These are phyloP conservation scores for Falco cherrug DNA, from an alignment of 2,797 vertebrate genomes.

Conservation along the genomic window DNA sequence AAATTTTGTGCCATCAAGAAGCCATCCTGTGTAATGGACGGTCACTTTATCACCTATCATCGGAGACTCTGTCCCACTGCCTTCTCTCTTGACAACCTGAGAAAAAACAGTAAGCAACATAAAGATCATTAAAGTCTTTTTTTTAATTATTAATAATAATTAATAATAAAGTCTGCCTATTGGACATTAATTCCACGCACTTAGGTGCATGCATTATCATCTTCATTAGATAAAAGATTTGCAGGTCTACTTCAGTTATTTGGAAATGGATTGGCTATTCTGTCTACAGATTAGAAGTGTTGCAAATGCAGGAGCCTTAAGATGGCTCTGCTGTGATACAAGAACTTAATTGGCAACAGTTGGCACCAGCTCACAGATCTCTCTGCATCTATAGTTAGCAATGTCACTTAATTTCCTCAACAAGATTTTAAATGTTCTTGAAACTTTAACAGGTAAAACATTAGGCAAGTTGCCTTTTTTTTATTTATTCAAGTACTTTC, in stretches of 20 bases:
- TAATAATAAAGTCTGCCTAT: background rate
- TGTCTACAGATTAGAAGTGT: background rate
- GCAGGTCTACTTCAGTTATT: background rate
- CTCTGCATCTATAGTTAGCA: background rate
- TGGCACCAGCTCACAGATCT: background rate
- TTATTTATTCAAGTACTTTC: background rate
- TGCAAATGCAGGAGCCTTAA: conserved; percentile 11
- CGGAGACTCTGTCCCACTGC: conserved; percentile 85
- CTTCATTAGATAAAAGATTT: background rate
- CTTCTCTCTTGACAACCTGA: conserved; percentile 91
- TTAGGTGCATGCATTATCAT: accelerated
- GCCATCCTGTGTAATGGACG: conserved; percentile 94
- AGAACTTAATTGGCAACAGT: background rate
- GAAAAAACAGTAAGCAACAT: background rate
- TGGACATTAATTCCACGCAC: background rate
- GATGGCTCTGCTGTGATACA: background rate
- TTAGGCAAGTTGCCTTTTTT: background rate
- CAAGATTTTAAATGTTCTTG: background rate
- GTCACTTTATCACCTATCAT: conserved; percentile 96
- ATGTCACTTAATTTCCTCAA: background rate
- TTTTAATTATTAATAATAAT: too few species aligned
- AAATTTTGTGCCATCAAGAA: conserved; percentile 92
- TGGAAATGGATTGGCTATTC: background rate
- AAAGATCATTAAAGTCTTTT: background rate
- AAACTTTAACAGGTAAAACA: background rate